Evolutionary conservation across 2,113 vertebrate species (phyloP).

Genomic region (Thamnophis sirtalis): DNA sequence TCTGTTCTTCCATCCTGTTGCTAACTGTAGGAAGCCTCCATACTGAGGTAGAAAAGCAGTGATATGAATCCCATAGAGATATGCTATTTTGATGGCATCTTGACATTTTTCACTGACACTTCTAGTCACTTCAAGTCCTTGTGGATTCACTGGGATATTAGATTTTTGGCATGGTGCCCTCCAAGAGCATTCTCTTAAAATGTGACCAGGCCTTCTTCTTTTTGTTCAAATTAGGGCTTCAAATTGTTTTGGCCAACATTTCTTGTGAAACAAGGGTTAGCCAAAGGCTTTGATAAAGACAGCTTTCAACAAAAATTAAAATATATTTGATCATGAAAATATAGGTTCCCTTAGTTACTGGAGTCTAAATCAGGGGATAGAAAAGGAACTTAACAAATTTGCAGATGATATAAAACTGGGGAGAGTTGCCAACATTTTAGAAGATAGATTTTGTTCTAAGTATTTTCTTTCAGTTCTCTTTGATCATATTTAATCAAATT

Average conservation of each 20-base stretch:
- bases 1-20: conserved; percentile 10
- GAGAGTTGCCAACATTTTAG: background rate
- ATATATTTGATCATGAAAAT: background rate
- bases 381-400: background rate
- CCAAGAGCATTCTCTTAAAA: conserved; percentile 12
- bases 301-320: background rate
- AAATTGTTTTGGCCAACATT: background rate
- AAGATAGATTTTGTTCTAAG: conserved; percentile 28
- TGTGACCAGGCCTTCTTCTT: background rate
- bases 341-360: background rate
- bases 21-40: conserved; percentile 27
- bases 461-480: conserved; percentile 67
- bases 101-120: conserved; percentile 26
- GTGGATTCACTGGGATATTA: conserved; percentile 31
- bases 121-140: conserved; percentile 36
- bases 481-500: conserved; percentile 66
- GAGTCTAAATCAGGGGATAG: background rate
- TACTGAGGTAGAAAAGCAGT: conserved; percentile 21
- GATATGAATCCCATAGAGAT: conserved; percentile 24
- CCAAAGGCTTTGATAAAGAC: background rate
- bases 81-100: conserved; percentile 16
- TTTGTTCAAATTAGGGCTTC: conserved; percentile 35
- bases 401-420: background rate
- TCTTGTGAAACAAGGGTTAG: background rate
- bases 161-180: conserved; percentile 14